phyloP scores from a whole-genome alignment of 2,888 invertebrate species.

The Ptilodon capucinus region DNA sequence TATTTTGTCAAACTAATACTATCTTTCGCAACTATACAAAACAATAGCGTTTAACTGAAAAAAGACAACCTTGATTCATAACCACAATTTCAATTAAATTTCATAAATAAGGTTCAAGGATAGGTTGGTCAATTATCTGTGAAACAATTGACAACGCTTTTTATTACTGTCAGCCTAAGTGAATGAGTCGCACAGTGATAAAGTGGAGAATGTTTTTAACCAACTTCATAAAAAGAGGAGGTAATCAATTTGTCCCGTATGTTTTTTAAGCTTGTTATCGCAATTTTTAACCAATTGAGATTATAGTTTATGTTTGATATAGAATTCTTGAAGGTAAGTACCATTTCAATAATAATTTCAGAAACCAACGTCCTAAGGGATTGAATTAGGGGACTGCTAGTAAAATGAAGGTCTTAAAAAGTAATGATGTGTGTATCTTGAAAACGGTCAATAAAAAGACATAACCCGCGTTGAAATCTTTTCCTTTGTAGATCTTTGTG shows the following conservation, averaged over 20 bases:
- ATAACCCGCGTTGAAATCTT: background rate
- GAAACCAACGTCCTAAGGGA: too few species aligned
- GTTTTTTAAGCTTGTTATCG: too few species aligned
- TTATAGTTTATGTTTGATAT: too few species aligned
- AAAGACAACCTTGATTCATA: slow-evolving; percentile 20
- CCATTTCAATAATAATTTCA: too few species aligned
- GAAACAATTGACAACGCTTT: slow-evolving; percentile 12
- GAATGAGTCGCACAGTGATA: background rate
- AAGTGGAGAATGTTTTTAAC: background rate
- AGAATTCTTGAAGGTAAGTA: too few species aligned
- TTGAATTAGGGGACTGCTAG: too few species aligned
- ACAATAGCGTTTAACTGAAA: slow-evolving; percentile 16
- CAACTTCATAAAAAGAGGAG: too few species aligned
- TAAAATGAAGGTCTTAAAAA: too few species aligned
- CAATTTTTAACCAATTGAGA: too few species aligned
- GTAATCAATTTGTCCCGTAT: too few species aligned
- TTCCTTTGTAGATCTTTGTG: background rate
- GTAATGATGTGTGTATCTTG: too few species aligned
- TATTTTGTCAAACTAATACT: background rate
- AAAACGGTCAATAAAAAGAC: too few species aligned
- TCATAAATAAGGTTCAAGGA: slow-evolving; percentile 22
- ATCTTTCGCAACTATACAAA: background rate
- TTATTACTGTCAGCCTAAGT: background rate
- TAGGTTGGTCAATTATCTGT: slow-evolving; percentile 16
- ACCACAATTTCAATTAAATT: slow-evolving; percentile 20